Base-by-base conservation (phyloP, 2,888 invertebrate species). In the Malacosoma neustria region DNA sequence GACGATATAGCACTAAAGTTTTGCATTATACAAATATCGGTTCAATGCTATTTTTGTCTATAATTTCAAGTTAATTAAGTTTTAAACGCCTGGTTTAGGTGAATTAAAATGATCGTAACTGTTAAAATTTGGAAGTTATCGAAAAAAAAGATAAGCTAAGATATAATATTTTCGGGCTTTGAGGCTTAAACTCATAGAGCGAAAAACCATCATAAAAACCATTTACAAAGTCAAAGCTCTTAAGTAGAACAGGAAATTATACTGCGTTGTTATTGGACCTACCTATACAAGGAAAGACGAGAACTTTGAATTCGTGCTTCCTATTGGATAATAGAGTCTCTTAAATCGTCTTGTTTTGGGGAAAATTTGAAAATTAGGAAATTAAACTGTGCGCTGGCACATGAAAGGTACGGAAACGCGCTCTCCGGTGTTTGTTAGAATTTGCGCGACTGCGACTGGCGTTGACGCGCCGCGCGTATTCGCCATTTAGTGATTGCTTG, bases 241-340 rank as follows among this genome's bases (percentile, higher is more conserved):
- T 77, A 67, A 70, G 69, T 69, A 60, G 64, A 71, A 74, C 77
- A 79, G 81, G 81, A 82, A 81, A 82, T 81, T 80, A 72, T 75
- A 55, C 61, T 61, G 59, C 68, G 65, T 68, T 71, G 70, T 74
- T 72, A 66, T 72, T 58, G 52, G 59, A 64, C 51, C 49, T 59
- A 53, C 51, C 52, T 49, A 49, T 51, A 22, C 22, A 22, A 9
- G 6, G 22, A 22, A 22, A 22, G 6, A 22, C 22, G 9, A 44
- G 51, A 56, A 54, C 67, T 67, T 70, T 70, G 64, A 69, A 63
- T 67, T 67, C 60, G 57, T 50, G 69, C 74, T 82, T 84, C 84
- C 84, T 80, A 81, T 82, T 77, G 57, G 72, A 77, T 79, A 73
- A 82, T 77, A 70, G 75, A 79, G 66, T 75, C 71, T 61, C 51